A percentile compares a stretch with the other conserved stretches of the same genome.
phyloP scores from a whole-genome alignment of 2,113 vertebrate species.

The Calyptomena viridis region DNA sequence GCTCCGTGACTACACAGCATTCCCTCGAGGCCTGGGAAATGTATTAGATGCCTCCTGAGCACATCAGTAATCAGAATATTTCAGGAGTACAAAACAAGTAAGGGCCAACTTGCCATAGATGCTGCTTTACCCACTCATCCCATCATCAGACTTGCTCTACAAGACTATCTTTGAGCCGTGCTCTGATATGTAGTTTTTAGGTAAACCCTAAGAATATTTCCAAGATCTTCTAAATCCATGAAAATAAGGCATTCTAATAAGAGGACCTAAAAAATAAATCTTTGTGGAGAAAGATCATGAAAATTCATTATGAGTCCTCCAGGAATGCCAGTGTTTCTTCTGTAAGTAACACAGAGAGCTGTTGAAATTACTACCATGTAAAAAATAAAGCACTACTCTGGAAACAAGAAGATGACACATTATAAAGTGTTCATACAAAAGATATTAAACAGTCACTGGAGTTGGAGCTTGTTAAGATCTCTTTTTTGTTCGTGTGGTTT shows the following conservation, averaged over 20 bases:
- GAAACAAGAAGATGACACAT: not conserved
- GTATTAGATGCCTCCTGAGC: accelerated
- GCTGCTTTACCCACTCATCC: not conserved
- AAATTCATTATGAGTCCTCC: not conserved
- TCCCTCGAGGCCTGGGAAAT: not conserved
- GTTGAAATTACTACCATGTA: not conserved
- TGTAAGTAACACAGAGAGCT: not conserved
- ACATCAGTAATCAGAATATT: not conserved
- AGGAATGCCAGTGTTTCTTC: not conserved
- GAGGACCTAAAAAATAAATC: not conserved
- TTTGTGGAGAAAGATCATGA: not conserved
- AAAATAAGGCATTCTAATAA: not conserved
- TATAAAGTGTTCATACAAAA: not conserved
- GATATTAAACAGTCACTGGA: not conserved
- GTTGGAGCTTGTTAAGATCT: not conserved
- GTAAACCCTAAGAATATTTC: not conserved
- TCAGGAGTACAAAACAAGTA: not conserved
- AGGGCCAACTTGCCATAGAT: not conserved
- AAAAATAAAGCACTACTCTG: not conserved
- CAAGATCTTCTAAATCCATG: not conserved
- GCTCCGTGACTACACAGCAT: not conserved
- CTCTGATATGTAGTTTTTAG: not conserved
- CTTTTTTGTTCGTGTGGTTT: not conserved
- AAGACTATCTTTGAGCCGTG: not conserved
- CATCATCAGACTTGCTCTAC: not conserved